Percentiles rank a stretch among this genome's conserved stretches.
Evolutionary conservation across 2,888 invertebrate species (phyloP).

Genomic region (Listrodromus nycthemerus): DNA sequence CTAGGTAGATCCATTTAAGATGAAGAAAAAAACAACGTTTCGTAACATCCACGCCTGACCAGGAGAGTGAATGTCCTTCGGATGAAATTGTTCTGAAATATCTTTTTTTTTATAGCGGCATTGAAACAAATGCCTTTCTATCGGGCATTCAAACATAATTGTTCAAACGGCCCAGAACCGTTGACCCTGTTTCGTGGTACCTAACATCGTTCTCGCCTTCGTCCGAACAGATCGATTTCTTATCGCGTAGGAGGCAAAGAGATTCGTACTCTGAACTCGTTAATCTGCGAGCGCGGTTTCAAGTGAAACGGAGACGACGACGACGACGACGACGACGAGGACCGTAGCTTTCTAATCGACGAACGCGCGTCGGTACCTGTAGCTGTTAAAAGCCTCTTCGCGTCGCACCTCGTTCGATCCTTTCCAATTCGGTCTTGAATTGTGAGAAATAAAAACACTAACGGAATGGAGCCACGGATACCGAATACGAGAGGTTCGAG

Average conservation of each 20-base stretch:
- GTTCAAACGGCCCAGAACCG: conserved; percentile 26
- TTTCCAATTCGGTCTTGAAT: conserved; percentile 60
- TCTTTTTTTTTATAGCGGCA: background rate
- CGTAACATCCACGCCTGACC: background rate
- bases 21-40: background rate
- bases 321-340: conserved; percentile 53
- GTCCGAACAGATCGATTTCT: conserved; percentile 70
- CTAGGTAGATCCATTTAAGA: background rate
- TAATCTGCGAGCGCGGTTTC: conserved; percentile 42
- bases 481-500: conserved; percentile 16
- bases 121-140: conserved; percentile 30
- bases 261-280: conserved; percentile 67
- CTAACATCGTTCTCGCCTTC: conserved; percentile 28
- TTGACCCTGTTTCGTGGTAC: conserved; percentile 76
- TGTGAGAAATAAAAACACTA: conserved; percentile 35
- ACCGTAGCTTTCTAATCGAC: conserved; percentile 79
- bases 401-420: conserved; percentile 33
- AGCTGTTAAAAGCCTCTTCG: conserved; percentile 6
- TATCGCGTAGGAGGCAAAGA: conserved; percentile 75
- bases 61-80: background rate
- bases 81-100: background rate
- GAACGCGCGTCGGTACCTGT: conserved; percentile 57
- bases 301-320: conserved; percentile 74
- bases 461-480: conserved; percentile 23
- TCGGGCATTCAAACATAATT: conserved; percentile 32